These are phyloP conservation scores for Hesperophylax magnus DNA, from an alignment of 1,140 invertebrate species.

Conservation along the genomic window DNA sequence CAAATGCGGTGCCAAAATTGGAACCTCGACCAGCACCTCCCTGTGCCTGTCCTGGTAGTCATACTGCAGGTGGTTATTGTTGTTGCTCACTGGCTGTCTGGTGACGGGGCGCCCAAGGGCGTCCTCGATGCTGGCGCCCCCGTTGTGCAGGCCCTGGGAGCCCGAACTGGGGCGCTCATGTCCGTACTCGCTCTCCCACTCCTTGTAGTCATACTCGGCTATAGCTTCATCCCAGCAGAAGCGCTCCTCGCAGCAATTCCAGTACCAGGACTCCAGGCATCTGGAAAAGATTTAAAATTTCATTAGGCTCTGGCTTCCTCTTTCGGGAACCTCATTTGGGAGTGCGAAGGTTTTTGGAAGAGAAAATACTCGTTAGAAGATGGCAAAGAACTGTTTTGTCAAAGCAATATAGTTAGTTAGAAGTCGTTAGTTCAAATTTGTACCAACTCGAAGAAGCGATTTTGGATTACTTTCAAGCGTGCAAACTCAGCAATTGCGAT, in stretches of 20 bases:
- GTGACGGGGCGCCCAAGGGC: constrained; percentile 63
- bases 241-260: constrained; percentile 74
- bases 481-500: too few species aligned
- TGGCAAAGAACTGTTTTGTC: too few species aligned
- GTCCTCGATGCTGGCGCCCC: constrained; percentile 62
- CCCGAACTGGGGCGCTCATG: background rate
- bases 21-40: constrained; percentile 64
- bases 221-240: constrained; percentile 75
- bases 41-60: constrained; percentile 31
- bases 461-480: too few species aligned
- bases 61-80: constrained; percentile 18
- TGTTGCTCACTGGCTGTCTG: constrained; percentile 61
- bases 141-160: constrained; percentile 62
- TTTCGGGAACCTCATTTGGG: too few species aligned
- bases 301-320: too few species aligned
- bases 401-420: too few species aligned
- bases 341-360: too few species aligned
- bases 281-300: constrained; percentile 61
- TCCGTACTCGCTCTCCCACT: constrained; percentile 53
- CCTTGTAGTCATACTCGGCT: constrained; percentile 60
- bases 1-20: constrained; percentile 66
- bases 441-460: too few species aligned
- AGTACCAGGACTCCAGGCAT: constrained; percentile 73
- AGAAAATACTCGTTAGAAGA: too few species aligned
- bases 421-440: too few species aligned